Evolutionary conservation across 92 coral and sea anemone species (phyloP), one percentile per base, ranked within the genome.

Genomic region (Epizoanthus rinbou): DNA sequence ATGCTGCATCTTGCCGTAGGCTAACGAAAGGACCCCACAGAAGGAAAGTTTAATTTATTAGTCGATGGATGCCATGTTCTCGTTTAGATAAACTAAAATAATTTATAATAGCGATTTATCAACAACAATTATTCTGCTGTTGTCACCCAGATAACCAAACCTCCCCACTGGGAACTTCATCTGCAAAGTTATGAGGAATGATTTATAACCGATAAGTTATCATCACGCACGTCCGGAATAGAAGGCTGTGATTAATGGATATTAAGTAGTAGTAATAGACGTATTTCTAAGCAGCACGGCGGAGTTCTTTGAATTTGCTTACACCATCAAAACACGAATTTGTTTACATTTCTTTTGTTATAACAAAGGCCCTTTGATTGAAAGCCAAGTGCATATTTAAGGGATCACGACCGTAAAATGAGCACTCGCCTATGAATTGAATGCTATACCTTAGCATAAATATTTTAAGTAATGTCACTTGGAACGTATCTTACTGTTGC

Each of bases 1-100:
- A 78, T 41, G 57, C 71, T 43, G 82, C n/a, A 14, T 19, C 56
- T 78, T 37, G 82, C 82, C 82, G 25, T 43, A 35, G 82, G 82
- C 82, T 41, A 78, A 62, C 23, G 47, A 41, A 60, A 6, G 57
- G 82, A 78, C 82, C 82, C 71, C 71, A 78, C 82, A 43, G 59
- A 62, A 78, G 31, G 52, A 17, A 60, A 39, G 57, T 78, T 63
- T 39, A 78, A 78, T 78, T 78, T 60, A 62, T 37, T n/a, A 33
- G 47, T 67, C 15, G 47, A 33, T 67, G 72, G 72, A 67, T 41
- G 31, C 31, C 31, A 28, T 28, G 35, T 58, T 78, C 35, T 43
- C 82, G 82, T 78, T 78, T 78, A 78, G 70, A 78, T 78, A 78
- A 78, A 78, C 82, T 78, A 43, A 62, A 57, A 78, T 21, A 78